These are phyloP conservation scores for Drosophila gaucha DNA, from an alignment of 2,888 invertebrate genomes.

Conservation along the genomic window DNA sequence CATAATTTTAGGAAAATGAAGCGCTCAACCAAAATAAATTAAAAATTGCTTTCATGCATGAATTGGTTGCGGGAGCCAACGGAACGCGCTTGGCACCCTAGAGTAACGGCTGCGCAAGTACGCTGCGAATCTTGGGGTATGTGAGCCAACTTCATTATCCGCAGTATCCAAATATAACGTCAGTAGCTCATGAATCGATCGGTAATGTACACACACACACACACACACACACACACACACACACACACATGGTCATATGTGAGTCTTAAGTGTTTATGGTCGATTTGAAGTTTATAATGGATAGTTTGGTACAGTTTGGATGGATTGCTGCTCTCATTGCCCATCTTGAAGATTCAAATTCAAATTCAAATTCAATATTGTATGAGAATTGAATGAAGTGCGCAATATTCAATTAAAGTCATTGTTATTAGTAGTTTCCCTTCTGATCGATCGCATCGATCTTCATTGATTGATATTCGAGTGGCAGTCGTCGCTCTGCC, in stretches of 20 bases:
- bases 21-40: conserved; percentile 81
- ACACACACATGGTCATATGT: background rate
- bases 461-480: conserved; percentile 53
- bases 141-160: conserved; percentile 58
- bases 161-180: conserved; percentile 66
- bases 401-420: conserved; percentile 82
- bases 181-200: conserved; percentile 51
- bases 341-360: conserved; percentile 35
- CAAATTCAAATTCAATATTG: conserved; percentile 33
- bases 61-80: conserved; percentile 60
- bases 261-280: conserved; percentile 79
- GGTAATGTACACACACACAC: background rate
- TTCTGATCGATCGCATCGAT: conserved; percentile 41
- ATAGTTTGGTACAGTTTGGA: conserved; percentile 51
- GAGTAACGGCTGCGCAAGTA: conserved; percentile 37
- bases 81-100: conserved; percentile 11
- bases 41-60: conserved; percentile 81
- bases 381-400: conserved; percentile 70
- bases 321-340: conserved; percentile 38
- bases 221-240: background rate
- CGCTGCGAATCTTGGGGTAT: conserved; percentile 52
- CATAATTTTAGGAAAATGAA: conserved; percentile 81
- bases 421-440: conserved; percentile 82
- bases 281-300: conserved; percentile 81
- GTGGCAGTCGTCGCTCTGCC: conserved; percentile 26